Conservation (phyloP, 2,888 invertebrate species). For the Crocallis elinguaria region DNA sequence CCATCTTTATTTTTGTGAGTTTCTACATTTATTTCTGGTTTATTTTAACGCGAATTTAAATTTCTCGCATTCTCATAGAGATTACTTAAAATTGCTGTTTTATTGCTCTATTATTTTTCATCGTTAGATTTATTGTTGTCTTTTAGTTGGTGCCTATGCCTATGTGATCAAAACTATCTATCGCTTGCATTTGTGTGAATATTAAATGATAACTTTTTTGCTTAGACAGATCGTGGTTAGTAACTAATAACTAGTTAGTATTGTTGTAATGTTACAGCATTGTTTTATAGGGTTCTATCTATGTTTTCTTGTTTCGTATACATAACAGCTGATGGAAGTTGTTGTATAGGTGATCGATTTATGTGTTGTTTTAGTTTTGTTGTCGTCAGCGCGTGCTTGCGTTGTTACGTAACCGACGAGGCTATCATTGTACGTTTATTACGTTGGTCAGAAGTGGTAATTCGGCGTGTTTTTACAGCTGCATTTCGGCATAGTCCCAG, state of each 20-base stretch:
- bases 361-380: slow-evolving; percentile 20
- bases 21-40: slow-evolving; percentile 55
- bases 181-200: too few relatives aligned
- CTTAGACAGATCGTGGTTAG: too few relatives aligned
- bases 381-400: slow-evolving; percentile 26
- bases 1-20: slow-evolving; percentile 48
- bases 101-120: slow-evolving; percentile 36
- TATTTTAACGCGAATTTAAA: slow-evolving; percentile 51
- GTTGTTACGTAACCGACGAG: slow-evolving; percentile 55
- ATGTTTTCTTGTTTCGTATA: neutral
- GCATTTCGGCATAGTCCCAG: slow-evolving; percentile 72
- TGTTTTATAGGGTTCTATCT: neutral
- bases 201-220: too few relatives aligned
- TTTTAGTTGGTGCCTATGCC: neutral
- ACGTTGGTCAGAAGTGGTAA: slow-evolving; percentile 65
- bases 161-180: slow-evolving; percentile 6
- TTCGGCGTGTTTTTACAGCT: slow-evolving; percentile 80
- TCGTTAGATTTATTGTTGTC: slow-evolving; percentile 29
- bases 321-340: neutral
- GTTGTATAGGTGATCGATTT: neutral
- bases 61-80: slow-evolving; percentile 47
- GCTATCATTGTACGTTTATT: slow-evolving; percentile 44
- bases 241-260: too few relatives aligned
- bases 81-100: slow-evolving; percentile 36
- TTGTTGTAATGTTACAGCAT: neutral